Conservation (phyloP, 2,888 invertebrate genomes). For the Halictus quadricinctus region DNA sequence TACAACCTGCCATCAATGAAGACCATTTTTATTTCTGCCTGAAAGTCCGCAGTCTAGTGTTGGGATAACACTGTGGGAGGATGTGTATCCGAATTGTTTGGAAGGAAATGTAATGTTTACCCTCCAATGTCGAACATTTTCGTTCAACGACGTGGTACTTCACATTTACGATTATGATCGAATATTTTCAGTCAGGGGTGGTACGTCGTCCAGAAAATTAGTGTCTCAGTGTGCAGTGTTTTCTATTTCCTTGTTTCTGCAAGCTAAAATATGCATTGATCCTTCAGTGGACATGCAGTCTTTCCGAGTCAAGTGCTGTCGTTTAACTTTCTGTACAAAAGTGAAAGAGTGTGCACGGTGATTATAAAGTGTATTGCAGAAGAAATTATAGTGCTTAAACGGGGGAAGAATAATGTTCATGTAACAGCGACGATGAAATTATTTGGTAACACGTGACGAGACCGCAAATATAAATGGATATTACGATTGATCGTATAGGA, state of each 20-base stretch:
- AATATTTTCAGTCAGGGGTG: neutral
- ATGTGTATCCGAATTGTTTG: neutral
- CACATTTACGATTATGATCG: neutral
- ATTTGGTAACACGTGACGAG: neutral
- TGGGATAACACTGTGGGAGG: neutral
- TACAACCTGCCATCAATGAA: too few species aligned
- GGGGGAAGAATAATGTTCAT: neutral
- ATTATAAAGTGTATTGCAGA: neutral
- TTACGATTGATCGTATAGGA: too few species aligned
- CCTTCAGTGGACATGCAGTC: neutral
- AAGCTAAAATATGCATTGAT: neutral
- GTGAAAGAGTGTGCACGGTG: neutral
- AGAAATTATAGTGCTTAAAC: neutral
- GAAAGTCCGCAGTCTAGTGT: too few species aligned
- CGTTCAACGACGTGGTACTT: neutral
- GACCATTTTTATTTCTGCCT: too few species aligned
- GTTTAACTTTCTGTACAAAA: neutral
- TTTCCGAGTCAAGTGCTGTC: neutral
- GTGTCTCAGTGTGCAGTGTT: neutral
- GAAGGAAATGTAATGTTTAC: neutral
- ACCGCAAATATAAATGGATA: neutral
- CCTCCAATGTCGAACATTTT: neutral
- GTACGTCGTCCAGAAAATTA: neutral
- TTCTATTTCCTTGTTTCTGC: neutral
- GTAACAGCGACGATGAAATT: neutral